phyloP scores from a whole-genome alignment of 2,888 invertebrate genomes.

The Athrips mouffetella region DNA sequence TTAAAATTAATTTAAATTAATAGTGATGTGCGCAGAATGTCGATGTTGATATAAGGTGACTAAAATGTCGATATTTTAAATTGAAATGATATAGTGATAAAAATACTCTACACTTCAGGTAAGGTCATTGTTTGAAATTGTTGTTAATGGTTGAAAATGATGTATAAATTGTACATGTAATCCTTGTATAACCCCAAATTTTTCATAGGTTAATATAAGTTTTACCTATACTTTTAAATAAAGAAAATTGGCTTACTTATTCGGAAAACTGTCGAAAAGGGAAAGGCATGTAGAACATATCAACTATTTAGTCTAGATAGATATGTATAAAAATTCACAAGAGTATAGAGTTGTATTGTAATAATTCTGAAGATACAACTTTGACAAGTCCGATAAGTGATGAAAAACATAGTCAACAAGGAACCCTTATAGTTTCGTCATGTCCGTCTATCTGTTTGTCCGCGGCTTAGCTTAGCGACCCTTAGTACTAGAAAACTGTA shows the following conservation, averaged over 20 bases:
- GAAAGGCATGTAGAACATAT: background rate
- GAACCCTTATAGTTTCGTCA: too few relatives aligned
- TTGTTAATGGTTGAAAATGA: conserved; percentile 65
- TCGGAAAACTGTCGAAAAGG: conserved; percentile 30
- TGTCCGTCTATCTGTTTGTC: too few relatives aligned
- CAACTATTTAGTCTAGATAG: background rate
- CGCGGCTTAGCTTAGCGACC: too few relatives aligned
- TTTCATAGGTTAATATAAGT: conserved; percentile 44
- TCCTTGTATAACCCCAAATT: conserved; percentile 53
- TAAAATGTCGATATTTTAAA: conserved; percentile 7
- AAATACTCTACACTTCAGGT: conserved; percentile 3
- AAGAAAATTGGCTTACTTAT: conserved; percentile 54
- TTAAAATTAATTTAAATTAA: background rate
- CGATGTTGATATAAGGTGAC: conserved; percentile 19
- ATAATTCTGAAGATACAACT: too few relatives aligned
- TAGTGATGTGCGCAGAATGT: conserved; percentile 24
- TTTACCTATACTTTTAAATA: conserved; percentile 20
- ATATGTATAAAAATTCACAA: too few relatives aligned
- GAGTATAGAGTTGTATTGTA: too few relatives aligned
- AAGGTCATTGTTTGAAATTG: conserved; percentile 49
- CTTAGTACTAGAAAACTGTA: too few relatives aligned
- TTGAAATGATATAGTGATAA: conserved; percentile 6
- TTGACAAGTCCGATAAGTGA: too few relatives aligned
- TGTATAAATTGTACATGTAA: conserved; percentile 65
- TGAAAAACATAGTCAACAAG: too few relatives aligned